A percentile compares a stretch with the other conserved stretches of the same genome.
phyloP scores from a whole-genome alignment of 1,140 invertebrate genomes.

The Bombus ignitus region DNA sequence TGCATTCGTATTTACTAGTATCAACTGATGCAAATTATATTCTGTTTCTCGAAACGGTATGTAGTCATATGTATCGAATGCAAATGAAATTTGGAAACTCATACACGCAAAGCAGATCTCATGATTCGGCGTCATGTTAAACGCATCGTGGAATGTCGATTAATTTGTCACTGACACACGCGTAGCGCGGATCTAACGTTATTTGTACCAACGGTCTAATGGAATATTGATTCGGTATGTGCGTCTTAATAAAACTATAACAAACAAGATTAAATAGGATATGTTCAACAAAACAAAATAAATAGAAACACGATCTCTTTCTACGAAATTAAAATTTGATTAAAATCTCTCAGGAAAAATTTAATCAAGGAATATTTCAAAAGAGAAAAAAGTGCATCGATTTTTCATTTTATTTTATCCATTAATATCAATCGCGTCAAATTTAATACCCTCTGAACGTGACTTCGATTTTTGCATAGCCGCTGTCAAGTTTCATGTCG shows the following conservation, averaged over 20 bases:
- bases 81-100: slow-evolving; percentile 20
- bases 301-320: not conserved
- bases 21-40: not conserved
- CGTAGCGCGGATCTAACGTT: not conserved
- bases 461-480: slow-evolving; percentile 9
- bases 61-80: not conserved
- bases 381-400: no score
- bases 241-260: not conserved
- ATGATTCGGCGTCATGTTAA: not conserved
- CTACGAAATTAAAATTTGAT: not conserved
- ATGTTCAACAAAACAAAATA: not conserved
- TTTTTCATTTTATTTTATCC: not conserved
- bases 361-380: not conserved
- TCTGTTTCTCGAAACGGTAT: not conserved
- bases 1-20: not conserved
- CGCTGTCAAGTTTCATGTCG: not conserved
- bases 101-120: not conserved
- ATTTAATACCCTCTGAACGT: no score
- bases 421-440: not conserved
- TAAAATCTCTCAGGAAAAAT: not conserved
- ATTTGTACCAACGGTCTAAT: not conserved
- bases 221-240: not conserved
- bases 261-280: not conserved
- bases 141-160: slow-evolving; percentile 13
- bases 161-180: not conserved